A percentile compares a stretch with the other conserved stretches of the same genome.
Evolutionary conservation across 2,888 invertebrate genomes (phyloP).

Genomic region (Meteorus colon): DNA sequence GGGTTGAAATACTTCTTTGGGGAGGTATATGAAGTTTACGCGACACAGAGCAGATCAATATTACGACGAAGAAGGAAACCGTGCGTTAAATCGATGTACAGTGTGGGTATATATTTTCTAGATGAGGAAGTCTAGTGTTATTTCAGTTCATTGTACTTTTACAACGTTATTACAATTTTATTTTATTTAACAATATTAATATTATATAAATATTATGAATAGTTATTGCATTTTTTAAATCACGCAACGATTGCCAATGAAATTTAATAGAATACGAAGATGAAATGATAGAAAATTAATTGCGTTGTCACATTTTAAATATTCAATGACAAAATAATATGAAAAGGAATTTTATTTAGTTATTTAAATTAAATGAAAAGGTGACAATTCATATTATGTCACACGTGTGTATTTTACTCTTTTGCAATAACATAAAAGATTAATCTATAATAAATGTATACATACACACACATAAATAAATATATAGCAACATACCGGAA

Average conservation of each 20-base stretch:
- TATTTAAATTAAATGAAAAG: too few species aligned
- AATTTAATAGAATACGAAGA: too few species aligned
- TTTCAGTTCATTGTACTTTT: conserved; percentile 4
- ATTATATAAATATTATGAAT: too few species aligned
- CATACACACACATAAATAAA: background rate
- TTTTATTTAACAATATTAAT: background rate
- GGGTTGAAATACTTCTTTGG: conserved; percentile 7
- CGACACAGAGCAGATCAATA: conserved; percentile 48
- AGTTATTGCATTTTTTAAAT: background rate
- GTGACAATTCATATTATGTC: too few species aligned
- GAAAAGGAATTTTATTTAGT: background rate
- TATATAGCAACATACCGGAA: conserved; percentile 39
- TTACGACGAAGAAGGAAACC: conserved; percentile 37
- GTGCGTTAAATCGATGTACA: conserved; percentile 34
- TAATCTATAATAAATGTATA: conserved; percentile 22
- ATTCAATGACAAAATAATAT: background rate
- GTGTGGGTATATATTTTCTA: background rate
- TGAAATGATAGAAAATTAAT: too few species aligned
- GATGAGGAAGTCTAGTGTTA: background rate
- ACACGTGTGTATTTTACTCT: background rate
- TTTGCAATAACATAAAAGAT: conserved; percentile 40
- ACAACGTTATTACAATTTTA: background rate
- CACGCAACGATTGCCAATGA: too few species aligned
- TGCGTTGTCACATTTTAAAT: background rate
- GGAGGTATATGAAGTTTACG: conserved; percentile 45